Conservation (phyloP, 2,113 vertebrate species). For the Carollia perspicillata region DNA sequence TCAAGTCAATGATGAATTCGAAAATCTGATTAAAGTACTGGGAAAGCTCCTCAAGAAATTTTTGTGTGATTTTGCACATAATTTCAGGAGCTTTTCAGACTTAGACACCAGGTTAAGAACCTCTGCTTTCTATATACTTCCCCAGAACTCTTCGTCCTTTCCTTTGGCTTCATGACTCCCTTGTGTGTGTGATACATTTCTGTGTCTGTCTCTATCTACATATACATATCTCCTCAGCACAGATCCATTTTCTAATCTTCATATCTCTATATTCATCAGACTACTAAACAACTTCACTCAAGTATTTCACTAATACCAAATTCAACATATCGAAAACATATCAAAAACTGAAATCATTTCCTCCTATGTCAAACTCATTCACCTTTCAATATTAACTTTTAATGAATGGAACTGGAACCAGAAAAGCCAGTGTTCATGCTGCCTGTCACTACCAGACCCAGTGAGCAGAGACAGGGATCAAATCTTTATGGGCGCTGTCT, state of each 20-base stretch:
- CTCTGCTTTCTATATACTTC: neutral
- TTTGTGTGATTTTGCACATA: neutral
- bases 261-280: slow-evolving; percentile 8
- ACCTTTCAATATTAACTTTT: neutral
- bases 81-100: neutral
- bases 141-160: neutral
- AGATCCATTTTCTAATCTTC: neutral
- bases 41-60: neutral
- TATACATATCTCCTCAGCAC: neutral
- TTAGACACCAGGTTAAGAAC: neutral
- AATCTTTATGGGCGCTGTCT: too few relatives aligned
- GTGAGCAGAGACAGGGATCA: too few relatives aligned
- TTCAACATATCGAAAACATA: neutral
- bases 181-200: neutral
- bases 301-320: neutral
- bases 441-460: too few relatives aligned
- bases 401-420: neutral
- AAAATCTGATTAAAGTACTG: neutral
- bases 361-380: neutral
- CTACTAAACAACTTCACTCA: neutral
- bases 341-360: slow-evolving; percentile 24
- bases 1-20: neutral
- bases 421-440: too few relatives aligned
- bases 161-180: neutral
- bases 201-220: neutral